phyloP scores from a whole-genome alignment of 2,113 vertebrate species.

The Dipodomys spectabilis region DNA sequence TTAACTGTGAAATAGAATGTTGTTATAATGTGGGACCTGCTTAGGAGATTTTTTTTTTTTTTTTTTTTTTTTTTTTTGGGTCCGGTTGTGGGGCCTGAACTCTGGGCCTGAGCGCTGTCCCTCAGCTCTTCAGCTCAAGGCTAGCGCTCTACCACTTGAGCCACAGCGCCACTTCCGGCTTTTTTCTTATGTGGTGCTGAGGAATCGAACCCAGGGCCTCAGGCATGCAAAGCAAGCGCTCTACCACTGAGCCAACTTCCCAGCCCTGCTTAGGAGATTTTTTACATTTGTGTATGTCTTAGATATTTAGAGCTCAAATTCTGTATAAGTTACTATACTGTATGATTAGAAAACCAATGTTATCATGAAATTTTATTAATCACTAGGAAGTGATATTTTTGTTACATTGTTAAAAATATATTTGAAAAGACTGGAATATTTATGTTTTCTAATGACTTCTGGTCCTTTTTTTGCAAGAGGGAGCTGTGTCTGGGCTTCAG shows the following conservation, averaged over 20 bases:
- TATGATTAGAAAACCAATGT: slow-evolving; percentile 33
- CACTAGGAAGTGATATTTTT: slow-evolving; percentile 19
- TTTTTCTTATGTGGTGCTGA: too few species aligned
- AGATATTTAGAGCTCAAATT: slow-evolving; percentile 39
- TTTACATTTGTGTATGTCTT: slow-evolving; percentile 46
- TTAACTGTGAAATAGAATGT: background rate
- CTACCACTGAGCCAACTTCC: too few species aligned
- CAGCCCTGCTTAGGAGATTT: slow-evolving; percentile 18
- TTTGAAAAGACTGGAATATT: slow-evolving; percentile 32
- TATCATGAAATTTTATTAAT: slow-evolving; percentile 55
- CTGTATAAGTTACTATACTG: background rate
- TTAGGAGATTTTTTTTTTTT: slow-evolving; percentile 51
- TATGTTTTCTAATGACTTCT: slow-evolving; percentile 32
- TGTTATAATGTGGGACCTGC: background rate
- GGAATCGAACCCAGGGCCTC: too few species aligned
- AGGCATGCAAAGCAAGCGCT: too few species aligned
- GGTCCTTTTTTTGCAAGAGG: background rate
- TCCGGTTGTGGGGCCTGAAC: too few species aligned
- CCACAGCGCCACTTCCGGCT: too few species aligned
- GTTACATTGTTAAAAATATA: slow-evolving; percentile 44
- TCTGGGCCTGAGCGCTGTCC: too few species aligned
- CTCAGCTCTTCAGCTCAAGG: too few species aligned
- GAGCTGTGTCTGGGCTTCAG: too few species aligned
- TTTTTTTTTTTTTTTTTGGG: too few species aligned
- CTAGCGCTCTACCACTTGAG: too few species aligned